Evolutionary conservation across 2,113 vertebrate genomes (phyloP).

Genomic region (Probosciger aterrimus): DNA sequence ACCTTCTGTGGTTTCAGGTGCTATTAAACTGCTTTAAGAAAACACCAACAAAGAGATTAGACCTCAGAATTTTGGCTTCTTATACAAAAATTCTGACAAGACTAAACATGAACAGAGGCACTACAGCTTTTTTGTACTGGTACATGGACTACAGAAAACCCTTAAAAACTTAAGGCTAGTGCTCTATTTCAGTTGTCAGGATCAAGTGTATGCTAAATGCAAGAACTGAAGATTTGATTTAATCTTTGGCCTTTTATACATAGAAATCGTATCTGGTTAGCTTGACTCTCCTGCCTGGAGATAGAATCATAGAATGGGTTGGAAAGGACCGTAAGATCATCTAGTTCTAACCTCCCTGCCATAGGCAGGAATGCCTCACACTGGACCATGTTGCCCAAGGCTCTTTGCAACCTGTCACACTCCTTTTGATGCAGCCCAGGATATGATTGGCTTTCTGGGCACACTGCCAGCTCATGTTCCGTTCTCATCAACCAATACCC

Average conservation of each 20-base stretch:
- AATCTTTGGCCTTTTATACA: neutral
- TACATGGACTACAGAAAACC: neutral
- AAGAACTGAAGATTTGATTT: neutral
- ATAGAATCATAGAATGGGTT: neutral
- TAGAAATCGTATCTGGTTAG: neutral
- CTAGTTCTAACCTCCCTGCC: neutral
- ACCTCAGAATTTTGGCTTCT: conserved; percentile 36
- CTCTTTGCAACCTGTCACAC: neutral
- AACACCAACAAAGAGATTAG: conserved; percentile 11
- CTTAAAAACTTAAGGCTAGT: neutral
- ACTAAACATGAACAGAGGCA: conserved; percentile 20
- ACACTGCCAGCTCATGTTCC: neutral
- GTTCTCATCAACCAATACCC: neutral
- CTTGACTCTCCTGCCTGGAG: neutral
- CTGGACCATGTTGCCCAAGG: neutral
- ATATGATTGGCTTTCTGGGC: neutral
- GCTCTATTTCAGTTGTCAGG: neutral
- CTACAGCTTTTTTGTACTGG: neutral
- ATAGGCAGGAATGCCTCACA: neutral
- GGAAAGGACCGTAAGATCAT: neutral
- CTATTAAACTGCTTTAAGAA: neutral
- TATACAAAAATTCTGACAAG: conserved; percentile 39
- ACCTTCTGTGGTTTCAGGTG: neutral
- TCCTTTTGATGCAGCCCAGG: neutral
- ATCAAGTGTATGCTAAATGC: neutral